Percentiles rank a stretch among this genome's conserved stretches.
phyloP scores from a whole-genome alignment of 2,888 invertebrate species.

The Nephrotoma flavescens region DNA sequence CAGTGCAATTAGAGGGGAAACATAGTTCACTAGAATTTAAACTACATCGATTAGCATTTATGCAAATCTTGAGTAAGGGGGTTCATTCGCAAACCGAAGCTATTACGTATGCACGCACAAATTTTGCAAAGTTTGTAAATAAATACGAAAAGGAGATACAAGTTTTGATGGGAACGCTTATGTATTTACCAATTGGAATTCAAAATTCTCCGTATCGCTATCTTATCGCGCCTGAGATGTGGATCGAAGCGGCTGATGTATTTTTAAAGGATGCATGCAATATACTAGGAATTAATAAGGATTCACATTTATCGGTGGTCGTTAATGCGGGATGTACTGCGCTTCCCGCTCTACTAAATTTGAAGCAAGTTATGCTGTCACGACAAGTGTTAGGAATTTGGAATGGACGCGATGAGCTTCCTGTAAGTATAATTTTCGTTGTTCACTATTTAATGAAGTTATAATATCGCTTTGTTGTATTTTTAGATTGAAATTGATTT shows the following conservation, averaged over 20 bases:
- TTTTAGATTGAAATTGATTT: constrained; percentile 86
- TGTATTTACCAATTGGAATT: constrained; percentile 66
- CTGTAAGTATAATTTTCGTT: constrained; percentile 42
- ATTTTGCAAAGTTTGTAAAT: constrained; percentile 67
- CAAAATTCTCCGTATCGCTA: constrained; percentile 64
- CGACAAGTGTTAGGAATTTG: constrained; percentile 85
- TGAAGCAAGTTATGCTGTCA: constrained; percentile 81
- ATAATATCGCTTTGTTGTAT: constrained; percentile 6
- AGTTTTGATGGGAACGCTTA: constrained; percentile 69
- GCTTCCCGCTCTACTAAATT: constrained; percentile 85
- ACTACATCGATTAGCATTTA: constrained; percentile 65
- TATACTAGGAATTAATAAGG: constrained; percentile 74
- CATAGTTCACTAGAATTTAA: constrained; percentile 64
- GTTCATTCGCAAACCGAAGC: constrained; percentile 61
- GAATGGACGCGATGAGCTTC: constrained; percentile 91
- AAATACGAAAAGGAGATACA: constrained; percentile 73
- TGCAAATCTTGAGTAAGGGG: constrained; percentile 35
- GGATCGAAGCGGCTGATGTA: constrained; percentile 68
- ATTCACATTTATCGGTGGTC: constrained; percentile 82
- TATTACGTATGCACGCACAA: constrained; percentile 68
- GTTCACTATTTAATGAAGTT: not conserved
- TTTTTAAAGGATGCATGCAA: constrained; percentile 89
- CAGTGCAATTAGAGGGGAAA: constrained; percentile 52
- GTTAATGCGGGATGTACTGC: constrained; percentile 88
- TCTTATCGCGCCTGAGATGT: constrained; percentile 57